phyloP scores from a whole-genome alignment of 1,140 invertebrate genomes.

The Heliconius eleuchia region DNA sequence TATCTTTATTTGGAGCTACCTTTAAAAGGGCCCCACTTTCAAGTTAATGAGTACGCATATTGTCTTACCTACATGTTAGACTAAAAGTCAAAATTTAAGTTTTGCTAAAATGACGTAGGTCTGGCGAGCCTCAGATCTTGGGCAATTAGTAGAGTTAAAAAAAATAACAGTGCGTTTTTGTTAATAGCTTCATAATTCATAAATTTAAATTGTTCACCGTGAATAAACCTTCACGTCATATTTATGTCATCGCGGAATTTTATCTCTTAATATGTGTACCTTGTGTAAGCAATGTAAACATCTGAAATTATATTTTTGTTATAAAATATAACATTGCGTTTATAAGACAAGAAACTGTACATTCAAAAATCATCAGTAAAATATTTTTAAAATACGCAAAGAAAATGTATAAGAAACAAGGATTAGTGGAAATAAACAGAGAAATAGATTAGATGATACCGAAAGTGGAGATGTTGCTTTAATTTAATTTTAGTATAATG shows the following conservation, averaged over 20 bases:
- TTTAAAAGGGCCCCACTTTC: too few relatives aligned
- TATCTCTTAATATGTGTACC: not conserved
- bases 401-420: too few relatives aligned
- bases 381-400: too few relatives aligned
- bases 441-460: not conserved
- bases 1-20: too few relatives aligned
- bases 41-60: too few relatives aligned
- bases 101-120: too few relatives aligned
- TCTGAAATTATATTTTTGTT: constrained; percentile 1
- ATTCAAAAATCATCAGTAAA: too few relatives aligned
- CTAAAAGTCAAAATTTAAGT: too few relatives aligned
- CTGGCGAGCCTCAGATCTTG: too few relatives aligned
- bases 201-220: not conserved
- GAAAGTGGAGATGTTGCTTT: not conserved
- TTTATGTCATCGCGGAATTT: constrained; percentile 9
- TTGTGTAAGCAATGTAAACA: not conserved
- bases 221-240: constrained; percentile 1
- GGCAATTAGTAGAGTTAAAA: too few relatives aligned
- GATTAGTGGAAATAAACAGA: not conserved
- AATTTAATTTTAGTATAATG: not conserved
- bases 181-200: not conserved
- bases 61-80: too few relatives aligned
- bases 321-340: not conserved
- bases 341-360: not conserved
- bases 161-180: too few relatives aligned